These are phyloP conservation scores for Psilopsiagon aymara DNA, from an alignment of 2,113 vertebrate genomes.

Conservation along the genomic window DNA sequence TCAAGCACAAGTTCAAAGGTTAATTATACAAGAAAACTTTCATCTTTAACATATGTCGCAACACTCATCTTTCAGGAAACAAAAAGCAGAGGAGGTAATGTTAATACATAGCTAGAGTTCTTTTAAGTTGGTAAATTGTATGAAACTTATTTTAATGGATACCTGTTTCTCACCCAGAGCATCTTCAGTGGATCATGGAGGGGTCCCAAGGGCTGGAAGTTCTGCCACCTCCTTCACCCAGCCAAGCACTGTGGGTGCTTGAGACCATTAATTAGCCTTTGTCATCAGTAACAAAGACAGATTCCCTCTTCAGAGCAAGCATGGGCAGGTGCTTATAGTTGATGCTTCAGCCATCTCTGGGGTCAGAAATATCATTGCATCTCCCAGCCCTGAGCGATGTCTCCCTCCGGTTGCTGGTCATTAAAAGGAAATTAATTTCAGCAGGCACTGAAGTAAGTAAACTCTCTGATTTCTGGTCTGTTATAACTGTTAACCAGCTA, in stretches of 20 bases:
- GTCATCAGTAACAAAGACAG: not conserved
- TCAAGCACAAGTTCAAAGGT: not conserved
- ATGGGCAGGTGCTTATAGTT: accelerated
- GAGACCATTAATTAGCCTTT: not conserved
- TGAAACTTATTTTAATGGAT: accelerated
- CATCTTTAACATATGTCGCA: not conserved
- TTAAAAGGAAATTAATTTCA: constrained; percentile 59
- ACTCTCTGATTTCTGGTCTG: constrained; percentile 1
- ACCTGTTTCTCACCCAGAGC: not conserved
- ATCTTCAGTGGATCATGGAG: accelerated
- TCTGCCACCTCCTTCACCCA: accelerated
- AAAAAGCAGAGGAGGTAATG: not conserved
- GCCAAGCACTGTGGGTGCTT: not conserved
- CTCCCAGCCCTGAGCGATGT: not conserved
- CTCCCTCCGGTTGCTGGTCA: not conserved
- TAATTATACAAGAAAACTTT: constrained; percentile 12
- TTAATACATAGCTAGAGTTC: not conserved
- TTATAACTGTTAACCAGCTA: constrained; percentile 60
- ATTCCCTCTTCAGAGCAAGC: not conserved
- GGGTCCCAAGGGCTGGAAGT: not conserved
- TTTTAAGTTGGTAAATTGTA: not conserved
- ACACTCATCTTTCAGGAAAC: not conserved
- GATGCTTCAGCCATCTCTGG: accelerated
- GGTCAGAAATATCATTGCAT: not conserved
- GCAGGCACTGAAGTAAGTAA: not conserved